These are phyloP conservation scores for Aporophyla lueneburgensis DNA, from an alignment of 2,888 invertebrate genomes.

Conservation along the genomic window DNA sequence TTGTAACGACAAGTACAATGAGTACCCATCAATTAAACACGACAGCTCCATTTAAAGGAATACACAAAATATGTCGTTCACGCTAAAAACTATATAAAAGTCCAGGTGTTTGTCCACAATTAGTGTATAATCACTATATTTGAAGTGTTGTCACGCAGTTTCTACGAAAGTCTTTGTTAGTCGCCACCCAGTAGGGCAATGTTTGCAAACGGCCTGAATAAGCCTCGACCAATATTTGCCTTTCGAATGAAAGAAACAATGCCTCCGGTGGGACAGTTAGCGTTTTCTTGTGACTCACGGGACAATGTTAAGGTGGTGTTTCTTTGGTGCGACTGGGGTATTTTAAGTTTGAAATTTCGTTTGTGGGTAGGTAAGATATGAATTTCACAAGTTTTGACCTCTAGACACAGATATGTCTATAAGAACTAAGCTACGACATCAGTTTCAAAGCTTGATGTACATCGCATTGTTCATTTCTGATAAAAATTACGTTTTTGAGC, in stretches of 20 bases:
- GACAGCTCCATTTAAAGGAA: constrained; percentile 73
- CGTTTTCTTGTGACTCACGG: constrained; percentile 82
- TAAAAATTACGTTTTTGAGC: neutral
- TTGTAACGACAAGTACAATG: constrained; percentile 77
- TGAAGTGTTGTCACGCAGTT: constrained; percentile 89
- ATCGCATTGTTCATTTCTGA: neutral
- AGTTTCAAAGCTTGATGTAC: neutral
- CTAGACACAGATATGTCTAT: neutral
- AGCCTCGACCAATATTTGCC: constrained; percentile 88
- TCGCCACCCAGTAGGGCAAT: constrained; percentile 87
- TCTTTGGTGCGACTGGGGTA: constrained; percentile 48
- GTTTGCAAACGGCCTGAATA: constrained; percentile 89
- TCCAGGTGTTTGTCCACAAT: constrained; percentile 87
- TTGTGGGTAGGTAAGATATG: neutral
- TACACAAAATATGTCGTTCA: constrained; percentile 83
- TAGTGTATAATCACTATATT: constrained; percentile 89
- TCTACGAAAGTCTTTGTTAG: constrained; percentile 86
- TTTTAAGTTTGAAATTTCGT: neutral
- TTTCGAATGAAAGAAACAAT: constrained; percentile 89
- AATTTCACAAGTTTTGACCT: neutral
- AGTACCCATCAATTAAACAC: constrained; percentile 82
- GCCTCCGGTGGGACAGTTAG: constrained; percentile 86
- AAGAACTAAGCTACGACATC: no score
- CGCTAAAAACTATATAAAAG: constrained; percentile 86
- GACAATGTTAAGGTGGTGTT: constrained; percentile 78